Evolutionary conservation across 2,113 vertebrate species (phyloP), one percentile per base, ranked within the genome.

Genomic region (Sphyrna mokarran): DNA sequence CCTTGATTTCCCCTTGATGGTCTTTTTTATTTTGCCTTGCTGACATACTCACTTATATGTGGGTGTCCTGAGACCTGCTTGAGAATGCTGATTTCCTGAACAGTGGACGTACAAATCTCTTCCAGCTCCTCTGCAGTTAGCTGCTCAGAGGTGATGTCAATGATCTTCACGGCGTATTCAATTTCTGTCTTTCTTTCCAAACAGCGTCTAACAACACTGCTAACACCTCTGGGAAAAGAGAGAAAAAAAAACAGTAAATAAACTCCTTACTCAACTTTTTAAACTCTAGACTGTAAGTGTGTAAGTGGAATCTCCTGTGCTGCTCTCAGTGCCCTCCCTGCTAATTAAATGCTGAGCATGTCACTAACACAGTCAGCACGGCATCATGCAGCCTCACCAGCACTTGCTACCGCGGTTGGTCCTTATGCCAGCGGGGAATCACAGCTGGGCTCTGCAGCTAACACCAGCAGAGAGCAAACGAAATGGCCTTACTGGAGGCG

Each of bases 161-260:
- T 99, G 96, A 99, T 98, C 97, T 99, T 99, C 95, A 99, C 99
- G 0, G 99, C 99, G 0, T 98, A 99, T 8, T 99, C 99, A 96
- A 98, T 97, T 85, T 97, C 96, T 0, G 98, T 98, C 69, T 68
- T 97, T 95, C 99, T 99, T 97, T 98, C 96, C 29, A 99, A 97
- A 95, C 99, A 99, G 58, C 99, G 98, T 0, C 99, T 97, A 72
- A 99, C 99, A 0, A 99, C 98, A 0, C 99, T 99, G 98, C 99
- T 99, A 20, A 99, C 98, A 2, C 99, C 99, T 97, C 99, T 99
- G 97, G 95, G 85, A 69, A 29, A 26, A 96, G 43, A 18, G 29
- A 33, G n/a, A n/a, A 63, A 90, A 61, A 7, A 91, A n/a, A n/a
- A n/a, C 89, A 66, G 8, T 66, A 18, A 37, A 66, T 37, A 37